Conservation (phyloP, 2,888 invertebrate species). For the Alentia gelatinosa region DNA sequence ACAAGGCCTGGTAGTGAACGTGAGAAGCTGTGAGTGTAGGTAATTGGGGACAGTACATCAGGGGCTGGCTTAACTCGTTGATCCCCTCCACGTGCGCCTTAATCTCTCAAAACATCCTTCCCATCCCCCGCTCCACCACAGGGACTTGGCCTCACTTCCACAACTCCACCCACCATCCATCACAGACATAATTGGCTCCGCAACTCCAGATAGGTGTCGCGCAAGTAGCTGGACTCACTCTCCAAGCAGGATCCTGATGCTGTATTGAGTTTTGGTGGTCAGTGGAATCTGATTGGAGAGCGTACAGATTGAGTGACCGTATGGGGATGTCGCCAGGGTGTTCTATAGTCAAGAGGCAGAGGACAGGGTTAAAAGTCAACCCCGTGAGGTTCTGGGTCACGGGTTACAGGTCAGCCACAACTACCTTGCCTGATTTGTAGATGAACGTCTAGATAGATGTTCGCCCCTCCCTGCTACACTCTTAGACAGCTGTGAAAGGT, state of each 20-base stretch:
- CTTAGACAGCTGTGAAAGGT: no score
- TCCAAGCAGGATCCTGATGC: neutral
- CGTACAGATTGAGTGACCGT: neutral
- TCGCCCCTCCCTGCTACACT: no score
- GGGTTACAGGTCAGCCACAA: neutral
- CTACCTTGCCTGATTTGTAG: neutral
- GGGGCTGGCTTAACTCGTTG: no score
- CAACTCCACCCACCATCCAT: neutral
- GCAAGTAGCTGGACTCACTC: neutral
- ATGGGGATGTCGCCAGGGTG: conserved; percentile 1
- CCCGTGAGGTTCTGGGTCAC: neutral
- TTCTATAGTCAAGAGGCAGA: neutral
- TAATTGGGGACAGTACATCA: no score
- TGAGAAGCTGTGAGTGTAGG: no score
- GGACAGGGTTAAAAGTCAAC: neutral
- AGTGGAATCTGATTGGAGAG: neutral
- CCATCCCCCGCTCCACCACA: neutral
- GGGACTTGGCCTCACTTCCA: neutral
- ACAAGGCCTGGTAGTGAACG: no score
- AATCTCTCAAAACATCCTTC: neutral
- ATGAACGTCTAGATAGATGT: neutral
- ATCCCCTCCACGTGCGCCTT: neutral
- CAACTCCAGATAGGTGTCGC: neutral
- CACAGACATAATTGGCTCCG: neutral
- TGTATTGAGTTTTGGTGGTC: neutral